These are phyloP conservation scores for Hydrotaea cyrtoneurina DNA, from an alignment of 2,888 invertebrate species.

Conservation along the genomic window DNA sequence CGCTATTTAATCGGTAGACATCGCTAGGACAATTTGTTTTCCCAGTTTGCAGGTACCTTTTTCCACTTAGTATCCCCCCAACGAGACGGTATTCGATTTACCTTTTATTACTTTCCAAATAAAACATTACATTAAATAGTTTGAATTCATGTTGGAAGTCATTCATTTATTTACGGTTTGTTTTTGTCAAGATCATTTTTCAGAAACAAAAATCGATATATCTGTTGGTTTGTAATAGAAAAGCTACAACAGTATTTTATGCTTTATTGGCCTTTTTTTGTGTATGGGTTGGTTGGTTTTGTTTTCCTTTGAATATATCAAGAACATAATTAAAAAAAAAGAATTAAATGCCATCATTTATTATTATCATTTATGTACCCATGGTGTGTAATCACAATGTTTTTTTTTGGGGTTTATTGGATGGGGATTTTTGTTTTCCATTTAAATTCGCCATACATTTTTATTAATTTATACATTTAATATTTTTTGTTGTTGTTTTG, in stretches of 20 bases:
- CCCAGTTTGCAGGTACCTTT: too few relatives aligned
- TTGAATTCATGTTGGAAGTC: slow-evolving; percentile 46
- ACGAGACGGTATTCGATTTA: too few relatives aligned
- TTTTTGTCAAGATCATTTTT: slow-evolving; percentile 31
- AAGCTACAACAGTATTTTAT: slow-evolving; percentile 42
- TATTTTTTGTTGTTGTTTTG: background rate
- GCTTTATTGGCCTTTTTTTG: slow-evolving; percentile 40
- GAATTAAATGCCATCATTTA: slow-evolving; percentile 62
- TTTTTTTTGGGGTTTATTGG: slow-evolving; percentile 24
- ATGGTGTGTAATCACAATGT: slow-evolving; percentile 6
- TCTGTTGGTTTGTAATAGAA: slow-evolving; percentile 39
- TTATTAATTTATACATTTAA: slow-evolving; percentile 59
- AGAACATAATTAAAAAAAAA: slow-evolving; percentile 49
- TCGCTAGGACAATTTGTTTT: too few relatives aligned
- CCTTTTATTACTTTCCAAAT: background rate
- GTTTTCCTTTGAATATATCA: slow-evolving; percentile 33
- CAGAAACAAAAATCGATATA: slow-evolving; percentile 29
- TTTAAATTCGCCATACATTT: slow-evolving; percentile 63
- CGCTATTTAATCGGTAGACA: too few relatives aligned
- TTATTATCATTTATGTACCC: slow-evolving; percentile 51
- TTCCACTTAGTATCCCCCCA: too few relatives aligned
- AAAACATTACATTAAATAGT: slow-evolving; percentile 22
- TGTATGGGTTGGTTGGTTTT: slow-evolving; percentile 13
- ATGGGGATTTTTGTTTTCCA: slow-evolving; percentile 41
- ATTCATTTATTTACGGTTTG: slow-evolving; percentile 51